Conservation (phyloP, 2,113 vertebrate species). For the Campylomormyrus numenius region DNA sequence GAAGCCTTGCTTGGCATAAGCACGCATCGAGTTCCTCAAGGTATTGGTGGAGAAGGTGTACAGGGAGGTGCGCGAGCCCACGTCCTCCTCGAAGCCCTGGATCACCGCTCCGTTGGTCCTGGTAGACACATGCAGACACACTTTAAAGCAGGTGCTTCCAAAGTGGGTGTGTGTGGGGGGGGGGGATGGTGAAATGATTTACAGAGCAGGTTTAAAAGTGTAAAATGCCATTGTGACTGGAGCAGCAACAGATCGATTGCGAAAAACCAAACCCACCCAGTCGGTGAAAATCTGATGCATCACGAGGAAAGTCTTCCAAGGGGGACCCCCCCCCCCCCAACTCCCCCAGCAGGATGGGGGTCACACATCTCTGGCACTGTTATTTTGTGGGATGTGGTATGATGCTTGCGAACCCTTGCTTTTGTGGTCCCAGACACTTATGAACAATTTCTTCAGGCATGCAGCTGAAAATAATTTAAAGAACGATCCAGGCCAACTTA, state of each 20-base stretch:
- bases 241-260: too few species aligned
- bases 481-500: neutral
- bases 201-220: too few species aligned
- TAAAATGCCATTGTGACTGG: too few species aligned
- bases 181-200: too few species aligned
- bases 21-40: conserved; percentile 59
- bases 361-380: too few species aligned
- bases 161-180: too few species aligned
- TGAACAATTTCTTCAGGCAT: neutral
- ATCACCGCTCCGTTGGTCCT: conserved; percentile 67
- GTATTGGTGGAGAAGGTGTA: conserved; percentile 76
- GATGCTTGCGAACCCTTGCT: too few species aligned
- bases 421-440: neutral
- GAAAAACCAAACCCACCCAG: neutral
- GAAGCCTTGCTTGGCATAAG: conserved; percentile 48
- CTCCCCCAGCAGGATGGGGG: neutral
- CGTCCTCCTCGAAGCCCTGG: conserved; percentile 62
- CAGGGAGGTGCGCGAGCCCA: conserved; percentile 65
- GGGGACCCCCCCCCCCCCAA: too few species aligned
- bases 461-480: neutral
- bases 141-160: too few species aligned
- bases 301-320: neutral
- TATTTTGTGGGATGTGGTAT: too few species aligned
- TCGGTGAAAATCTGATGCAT: too few species aligned
- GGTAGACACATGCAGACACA: neutral